Base-by-base conservation (phyloP, 2,113 vertebrate genomes). In the Sclerurus mexicanus region DNA sequence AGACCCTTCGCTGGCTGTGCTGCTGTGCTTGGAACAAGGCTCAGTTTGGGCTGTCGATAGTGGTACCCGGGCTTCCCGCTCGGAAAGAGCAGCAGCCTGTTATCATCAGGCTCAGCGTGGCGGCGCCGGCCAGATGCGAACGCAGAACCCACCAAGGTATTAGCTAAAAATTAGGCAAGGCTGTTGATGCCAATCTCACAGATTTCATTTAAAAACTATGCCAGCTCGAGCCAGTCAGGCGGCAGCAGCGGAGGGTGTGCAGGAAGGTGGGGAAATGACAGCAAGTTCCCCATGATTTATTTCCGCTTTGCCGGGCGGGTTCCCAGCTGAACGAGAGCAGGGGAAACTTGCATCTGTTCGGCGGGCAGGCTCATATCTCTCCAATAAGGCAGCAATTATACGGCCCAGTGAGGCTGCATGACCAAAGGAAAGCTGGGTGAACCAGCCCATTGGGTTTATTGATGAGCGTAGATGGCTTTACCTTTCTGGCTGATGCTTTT, bases 311-410 rank as follows among this genome's bases (percentile, higher is more conserved):
- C 95, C 15, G 97, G 96, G 91, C 14, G 63, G 66, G 79, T 59
- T 98, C 98, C 98, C 98, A 98, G 97, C 97, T 98, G 98, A 98
- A 93, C 30, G 5, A 56, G 94, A 96, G 98, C 97, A 83, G 96
- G 97, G 98, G 97, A 99, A 99, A 98, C 97, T 96, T 97, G 98
- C 99, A 99, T 99, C 99, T 99, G 99, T 98, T 98, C 89, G 52
- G 68, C 5, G 93, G 96, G 94, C 96, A 93, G 97, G 97, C 97
- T 95, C 58, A 28, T 50, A 55, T 77, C 96, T 94, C 84, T 79
- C 66, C 1, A 67, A 86, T 91, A 96, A 92, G 95, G 95, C 90
- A 16, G 96, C 86, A 69, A 88, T 76, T 72, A 93, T 92, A 78
- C 12, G 2, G 83, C 62, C 91, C 64, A 95, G 73, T 6, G 62